Conservation (phyloP, 2,888 invertebrate species). For the Eilema depressum region DNA sequence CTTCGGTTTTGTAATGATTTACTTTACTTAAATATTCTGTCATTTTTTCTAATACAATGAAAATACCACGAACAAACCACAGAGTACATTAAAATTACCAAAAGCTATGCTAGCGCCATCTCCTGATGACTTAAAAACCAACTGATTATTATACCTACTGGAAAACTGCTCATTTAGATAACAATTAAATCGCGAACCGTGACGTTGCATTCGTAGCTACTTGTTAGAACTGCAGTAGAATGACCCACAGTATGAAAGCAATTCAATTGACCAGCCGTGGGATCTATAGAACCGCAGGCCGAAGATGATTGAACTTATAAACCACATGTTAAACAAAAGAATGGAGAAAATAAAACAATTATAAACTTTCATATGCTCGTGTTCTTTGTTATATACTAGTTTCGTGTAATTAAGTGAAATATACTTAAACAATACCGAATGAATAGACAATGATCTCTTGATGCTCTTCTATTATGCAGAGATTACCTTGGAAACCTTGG, state of each 20-base stretch:
- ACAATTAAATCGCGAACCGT: slow-evolving; percentile 61
- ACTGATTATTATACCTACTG: no score
- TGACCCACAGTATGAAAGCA: slow-evolving; percentile 57
- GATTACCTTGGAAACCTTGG: background rate
- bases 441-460: background rate
- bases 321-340: slow-evolving; percentile 7
- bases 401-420: slow-evolving; percentile 3
- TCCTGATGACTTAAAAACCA: no score
- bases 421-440: slow-evolving; percentile 1
- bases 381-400: slow-evolving; percentile 10
- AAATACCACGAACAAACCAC: no score
- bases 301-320: slow-evolving; percentile 18
- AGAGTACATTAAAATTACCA: no score
- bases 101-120: no score
- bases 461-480: background rate
- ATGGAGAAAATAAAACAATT: slow-evolving; percentile 16
- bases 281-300: slow-evolving; percentile 29
- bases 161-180: no score
- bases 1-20: no score
- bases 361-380: slow-evolving; percentile 13
- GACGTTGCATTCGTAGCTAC: slow-evolving; percentile 54
- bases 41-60: no score
- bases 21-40: no score
- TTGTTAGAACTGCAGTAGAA: slow-evolving; percentile 68
- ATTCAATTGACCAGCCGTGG: slow-evolving; percentile 50